A percentile compares a stretch with the other conserved stretches of the same genome.
These are phyloP conservation scores for Vimba vimba DNA, from an alignment of 2,113 vertebrate genomes.

Conservation along the genomic window DNA sequence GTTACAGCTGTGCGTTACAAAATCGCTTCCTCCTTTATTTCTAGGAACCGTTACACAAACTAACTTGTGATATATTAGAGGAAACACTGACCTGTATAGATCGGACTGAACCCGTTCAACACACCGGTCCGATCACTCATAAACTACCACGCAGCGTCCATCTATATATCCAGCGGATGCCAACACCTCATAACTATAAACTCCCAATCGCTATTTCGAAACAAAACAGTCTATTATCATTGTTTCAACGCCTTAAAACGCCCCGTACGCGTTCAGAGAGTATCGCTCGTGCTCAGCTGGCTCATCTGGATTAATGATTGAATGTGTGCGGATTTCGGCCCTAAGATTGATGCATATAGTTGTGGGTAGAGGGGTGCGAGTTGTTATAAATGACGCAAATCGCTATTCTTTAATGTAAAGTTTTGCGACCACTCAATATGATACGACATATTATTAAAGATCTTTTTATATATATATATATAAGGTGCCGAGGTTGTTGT, in stretches of 20 bases:
- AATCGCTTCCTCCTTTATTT: neutral
- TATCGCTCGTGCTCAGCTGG: neutral
- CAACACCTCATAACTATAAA: constrained; percentile 8
- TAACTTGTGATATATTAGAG: neutral
- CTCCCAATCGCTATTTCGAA: neutral
- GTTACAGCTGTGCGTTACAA: neutral
- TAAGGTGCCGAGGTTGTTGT: neutral
- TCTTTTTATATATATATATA: no score
- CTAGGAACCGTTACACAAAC: neutral
- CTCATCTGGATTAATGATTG: constrained; percentile 4
- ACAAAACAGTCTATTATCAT: neutral
- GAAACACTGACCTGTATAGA: constrained; percentile 19
- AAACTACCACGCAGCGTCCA: neutral
- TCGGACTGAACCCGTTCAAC: constrained; percentile 9
- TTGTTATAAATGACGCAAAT: no score
- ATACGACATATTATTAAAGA: accelerated
- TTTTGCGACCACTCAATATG: neutral
- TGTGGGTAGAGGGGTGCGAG: neutral
- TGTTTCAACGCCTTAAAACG: neutral
- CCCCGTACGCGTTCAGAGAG: no score
- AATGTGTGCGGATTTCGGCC: neutral
- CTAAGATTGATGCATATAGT: neutral
- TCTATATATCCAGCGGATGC: neutral
- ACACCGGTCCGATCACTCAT: constrained; percentile 17
- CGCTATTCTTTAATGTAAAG: neutral